Percentiles rank a stretch among this genome's conserved stretches.
phyloP scores from a whole-genome alignment of 1,140 invertebrate genomes.

The Heliconius nattereri region DNA sequence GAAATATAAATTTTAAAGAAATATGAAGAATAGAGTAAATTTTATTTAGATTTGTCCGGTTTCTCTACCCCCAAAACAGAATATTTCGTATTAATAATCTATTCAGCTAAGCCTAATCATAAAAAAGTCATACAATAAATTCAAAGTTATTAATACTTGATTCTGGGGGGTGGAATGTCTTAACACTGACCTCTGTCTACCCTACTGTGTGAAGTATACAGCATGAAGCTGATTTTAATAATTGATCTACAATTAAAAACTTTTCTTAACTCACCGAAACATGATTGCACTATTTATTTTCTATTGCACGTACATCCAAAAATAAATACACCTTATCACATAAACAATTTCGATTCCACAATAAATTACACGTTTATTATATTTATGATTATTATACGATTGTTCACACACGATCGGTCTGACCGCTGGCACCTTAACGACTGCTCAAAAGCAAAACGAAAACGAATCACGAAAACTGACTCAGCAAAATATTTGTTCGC shows the following conservation, averaged over 20 bases:
- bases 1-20: too few species aligned
- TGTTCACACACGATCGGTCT: neutral
- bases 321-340: neutral
- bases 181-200: too few species aligned
- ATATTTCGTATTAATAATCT: too few species aligned
- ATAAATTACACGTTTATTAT: neutral
- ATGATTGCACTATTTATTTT: neutral
- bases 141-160: neutral
- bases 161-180: too few species aligned
- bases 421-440: constrained; percentile 1
- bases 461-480: constrained; percentile 9
- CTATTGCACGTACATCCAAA: neutral
- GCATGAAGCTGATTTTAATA: too few species aligned
- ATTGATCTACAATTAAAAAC: neutral
- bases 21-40: too few species aligned
- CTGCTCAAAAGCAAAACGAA: neutral
- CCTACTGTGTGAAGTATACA: too few species aligned
- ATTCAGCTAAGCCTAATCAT: too few species aligned
- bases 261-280: neutral
- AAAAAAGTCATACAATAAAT: neutral
- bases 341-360: neutral
- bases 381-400: neutral
- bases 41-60: too few species aligned
- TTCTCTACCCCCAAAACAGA: too few species aligned
- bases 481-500: constrained; percentile 20